Percentiles rank a stretch among this genome's conserved stretches.
These are phyloP conservation scores for Drosophila elegans DNA, from an alignment of 1,140 invertebrate species.

Conservation along the genomic window DNA sequence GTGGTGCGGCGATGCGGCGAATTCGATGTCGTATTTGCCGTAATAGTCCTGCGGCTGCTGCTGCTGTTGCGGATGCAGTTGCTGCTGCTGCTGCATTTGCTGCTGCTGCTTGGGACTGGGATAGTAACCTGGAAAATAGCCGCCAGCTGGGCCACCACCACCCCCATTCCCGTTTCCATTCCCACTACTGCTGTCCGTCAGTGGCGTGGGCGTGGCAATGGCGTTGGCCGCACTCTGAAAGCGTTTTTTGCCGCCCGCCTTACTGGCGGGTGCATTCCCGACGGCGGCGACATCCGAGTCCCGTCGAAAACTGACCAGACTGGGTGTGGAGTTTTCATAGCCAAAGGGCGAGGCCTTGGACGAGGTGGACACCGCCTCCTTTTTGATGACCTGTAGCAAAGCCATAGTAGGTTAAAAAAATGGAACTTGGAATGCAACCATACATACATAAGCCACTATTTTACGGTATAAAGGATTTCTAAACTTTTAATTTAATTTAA, in stretches of 20 bases:
- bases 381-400: constrained; percentile 69
- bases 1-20: constrained; percentile 68
- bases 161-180: constrained; percentile 10
- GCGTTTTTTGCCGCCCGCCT: constrained; percentile 63
- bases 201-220: constrained; percentile 57
- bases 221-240: constrained; percentile 61
- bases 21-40: constrained; percentile 83
- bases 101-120: constrained; percentile 63
- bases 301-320: constrained; percentile 69
- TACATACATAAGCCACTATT: no score
- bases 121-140: constrained; percentile 78
- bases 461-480: no score
- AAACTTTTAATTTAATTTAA: no score
- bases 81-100: constrained; percentile 56
- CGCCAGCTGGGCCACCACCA: constrained; percentile 24
- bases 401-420: neutral
- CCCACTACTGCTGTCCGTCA: constrained; percentile 25
- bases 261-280: constrained; percentile 43
- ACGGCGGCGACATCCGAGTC: constrained; percentile 62
- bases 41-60: constrained; percentile 75
- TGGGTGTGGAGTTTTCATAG: constrained; percentile 67
- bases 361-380: constrained; percentile 82
- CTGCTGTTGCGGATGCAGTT: constrained; percentile 52
- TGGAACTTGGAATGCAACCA: neutral
- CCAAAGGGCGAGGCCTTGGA: constrained; percentile 75